These are phyloP conservation scores for Darevskia mixta DNA, from an alignment of 2,797 vertebrate genomes.

Conservation along the genomic window DNA sequence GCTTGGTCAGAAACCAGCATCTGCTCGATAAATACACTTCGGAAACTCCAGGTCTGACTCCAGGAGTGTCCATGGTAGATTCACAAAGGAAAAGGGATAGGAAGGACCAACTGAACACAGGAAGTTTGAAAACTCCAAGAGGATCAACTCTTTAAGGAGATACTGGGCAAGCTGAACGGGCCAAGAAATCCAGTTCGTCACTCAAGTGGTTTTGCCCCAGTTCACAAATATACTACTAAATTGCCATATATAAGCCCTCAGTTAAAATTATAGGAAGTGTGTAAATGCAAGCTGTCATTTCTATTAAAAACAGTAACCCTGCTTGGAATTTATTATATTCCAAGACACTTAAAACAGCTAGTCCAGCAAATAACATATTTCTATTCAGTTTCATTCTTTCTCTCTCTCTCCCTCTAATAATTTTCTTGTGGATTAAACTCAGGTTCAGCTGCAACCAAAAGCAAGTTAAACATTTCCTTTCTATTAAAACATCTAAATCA, in stretches of 20 bases:
- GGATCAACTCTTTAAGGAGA: not conserved
- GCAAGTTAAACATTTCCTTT: slow-evolving; percentile 78
- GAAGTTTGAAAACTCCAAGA: not conserved
- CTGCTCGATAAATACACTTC: not conserved
- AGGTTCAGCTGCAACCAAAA: slow-evolving; percentile 72
- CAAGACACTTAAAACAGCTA: slow-evolving; percentile 49
- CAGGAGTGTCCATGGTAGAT: not conserved
- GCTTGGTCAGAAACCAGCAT: not conserved
- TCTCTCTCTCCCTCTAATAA: not conserved
- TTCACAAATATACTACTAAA: not conserved
- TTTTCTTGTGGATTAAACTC: slow-evolving; percentile 71
- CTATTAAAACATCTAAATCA: slow-evolving; percentile 79
- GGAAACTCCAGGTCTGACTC: no score
- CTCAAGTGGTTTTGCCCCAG: not conserved
- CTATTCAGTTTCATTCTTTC: slow-evolving; percentile 26
- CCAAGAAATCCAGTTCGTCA: not conserved
- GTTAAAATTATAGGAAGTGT: slow-evolving; percentile 37
- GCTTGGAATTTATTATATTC: slow-evolving; percentile 52
- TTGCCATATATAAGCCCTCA: slow-evolving; percentile 7
- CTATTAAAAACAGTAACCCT: slow-evolving; percentile 57
- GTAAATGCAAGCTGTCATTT: slow-evolving; percentile 58
- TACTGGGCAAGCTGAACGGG: not conserved
- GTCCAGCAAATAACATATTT: not conserved
- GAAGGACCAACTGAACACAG: not conserved
- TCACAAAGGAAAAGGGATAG: not conserved